Evolutionary conservation across 2,113 vertebrate genomes (phyloP).

Genomic region (Sprattus sprattus): DNA sequence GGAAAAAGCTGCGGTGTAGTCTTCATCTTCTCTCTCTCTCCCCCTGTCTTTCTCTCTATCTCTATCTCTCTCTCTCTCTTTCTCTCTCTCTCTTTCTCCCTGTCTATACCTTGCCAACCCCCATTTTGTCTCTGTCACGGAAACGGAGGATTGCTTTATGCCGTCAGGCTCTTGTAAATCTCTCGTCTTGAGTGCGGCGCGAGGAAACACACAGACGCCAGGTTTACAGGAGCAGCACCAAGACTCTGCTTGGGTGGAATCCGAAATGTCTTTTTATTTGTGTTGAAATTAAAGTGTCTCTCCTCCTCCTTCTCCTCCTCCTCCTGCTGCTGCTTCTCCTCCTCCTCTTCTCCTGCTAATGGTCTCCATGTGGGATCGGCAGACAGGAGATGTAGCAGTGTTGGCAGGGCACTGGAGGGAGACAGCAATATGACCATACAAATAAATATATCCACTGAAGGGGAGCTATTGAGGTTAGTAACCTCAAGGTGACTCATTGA

Average conservation of each 20-base stretch:
- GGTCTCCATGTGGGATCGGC: conserved; percentile 65
- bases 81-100: background rate
- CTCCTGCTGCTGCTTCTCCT: conserved; percentile 55
- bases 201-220: conserved; percentile 56
- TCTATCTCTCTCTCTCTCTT: background rate
- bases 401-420: conserved; percentile 58
- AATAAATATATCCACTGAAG: conserved; percentile 43
- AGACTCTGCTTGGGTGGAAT: conserved; percentile 60
- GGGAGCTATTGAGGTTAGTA: background rate
- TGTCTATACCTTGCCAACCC: conserved; percentile 42
- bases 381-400: conserved; percentile 41
- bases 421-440: conserved; percentile 39
- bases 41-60: background rate
- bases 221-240: conserved; percentile 48
- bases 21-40: background rate
- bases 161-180: conserved; percentile 51
- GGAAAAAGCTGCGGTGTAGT: background rate
- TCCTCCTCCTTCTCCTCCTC: conserved; percentile 19
- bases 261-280: conserved; percentile 67
- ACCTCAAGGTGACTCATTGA: background rate
- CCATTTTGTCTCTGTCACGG: conserved; percentile 60
- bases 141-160: conserved; percentile 47
- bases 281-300: conserved; percentile 68
- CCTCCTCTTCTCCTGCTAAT: conserved; percentile 60
- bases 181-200: conserved; percentile 47